Percentiles rank a stretch among this genome's conserved stretches.
Evolutionary conservation across 2,797 vertebrate species (phyloP).

Genomic region (Cossypha niveicapilla): DNA sequence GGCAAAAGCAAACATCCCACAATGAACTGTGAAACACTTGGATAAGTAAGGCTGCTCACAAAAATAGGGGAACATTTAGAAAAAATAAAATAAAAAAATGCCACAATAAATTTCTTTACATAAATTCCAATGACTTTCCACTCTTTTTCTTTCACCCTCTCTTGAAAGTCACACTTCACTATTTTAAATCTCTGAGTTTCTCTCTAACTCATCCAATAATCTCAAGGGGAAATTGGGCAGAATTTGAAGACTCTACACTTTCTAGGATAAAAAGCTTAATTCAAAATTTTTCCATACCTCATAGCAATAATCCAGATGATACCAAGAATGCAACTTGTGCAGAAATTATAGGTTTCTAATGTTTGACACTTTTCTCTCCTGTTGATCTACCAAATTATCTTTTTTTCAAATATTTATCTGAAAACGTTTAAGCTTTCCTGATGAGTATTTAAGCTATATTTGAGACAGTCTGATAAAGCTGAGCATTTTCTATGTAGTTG

Average conservation of each 20-base stretch:
- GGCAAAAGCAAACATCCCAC: not conserved
- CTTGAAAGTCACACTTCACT: not conserved
- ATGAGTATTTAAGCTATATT: not conserved
- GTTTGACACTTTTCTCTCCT: not conserved
- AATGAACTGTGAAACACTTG: not conserved
- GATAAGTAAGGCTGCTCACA: not conserved
- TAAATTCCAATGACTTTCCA: not conserved
- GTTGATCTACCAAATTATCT: not conserved
- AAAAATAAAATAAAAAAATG: too few species aligned
- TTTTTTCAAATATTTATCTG: not conserved
- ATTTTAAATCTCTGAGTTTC: not conserved
- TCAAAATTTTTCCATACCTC: not conserved
- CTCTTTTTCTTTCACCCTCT: not conserved
- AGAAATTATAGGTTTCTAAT: not conserved
- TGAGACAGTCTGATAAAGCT: not conserved
- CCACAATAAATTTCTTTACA: not conserved
- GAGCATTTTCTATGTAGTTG: not conserved
- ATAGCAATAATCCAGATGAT: not conserved
- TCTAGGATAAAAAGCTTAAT: not conserved
- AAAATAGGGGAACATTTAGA: not conserved
- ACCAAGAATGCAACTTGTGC: not conserved
- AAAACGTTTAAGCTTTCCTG: not conserved
- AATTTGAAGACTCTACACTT: not conserved
- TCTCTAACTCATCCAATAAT: not conserved
- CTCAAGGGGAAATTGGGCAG: not conserved